Conservation (phyloP, 2,113 vertebrate species). For the Zingel zingel region DNA sequence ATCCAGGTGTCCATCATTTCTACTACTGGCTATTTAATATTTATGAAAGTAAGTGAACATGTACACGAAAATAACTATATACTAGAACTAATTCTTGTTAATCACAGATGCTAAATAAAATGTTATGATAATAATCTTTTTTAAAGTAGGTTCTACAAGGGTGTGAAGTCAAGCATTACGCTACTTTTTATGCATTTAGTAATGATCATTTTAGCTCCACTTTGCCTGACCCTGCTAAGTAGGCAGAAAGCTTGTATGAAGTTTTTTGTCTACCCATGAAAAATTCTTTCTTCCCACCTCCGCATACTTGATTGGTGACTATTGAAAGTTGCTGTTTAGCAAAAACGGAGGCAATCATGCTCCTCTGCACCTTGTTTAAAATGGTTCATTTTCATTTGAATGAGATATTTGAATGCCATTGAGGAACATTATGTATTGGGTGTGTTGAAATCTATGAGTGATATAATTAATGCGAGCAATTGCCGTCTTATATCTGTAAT, state of each 20-base stretch:
- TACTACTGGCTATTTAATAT: neutral
- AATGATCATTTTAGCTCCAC: conserved; percentile 41
- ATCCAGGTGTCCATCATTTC: conserved; percentile 10
- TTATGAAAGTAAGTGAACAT: neutral
- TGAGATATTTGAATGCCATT: conserved; percentile 31
- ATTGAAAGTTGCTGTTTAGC: conserved; percentile 27
- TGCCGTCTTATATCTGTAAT: neutral
- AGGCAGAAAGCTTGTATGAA: conserved; percentile 32
- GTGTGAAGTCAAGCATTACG: conserved; percentile 20
- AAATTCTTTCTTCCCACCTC: conserved; percentile 38
- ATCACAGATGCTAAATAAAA: neutral
- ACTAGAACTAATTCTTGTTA: neutral
- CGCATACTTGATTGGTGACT: neutral
- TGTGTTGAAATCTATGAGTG: neutral
- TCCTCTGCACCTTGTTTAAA: conserved; percentile 25
- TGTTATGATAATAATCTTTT: neutral
- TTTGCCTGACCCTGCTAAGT: conserved; percentile 37
- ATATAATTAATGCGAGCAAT: conserved; percentile 9
- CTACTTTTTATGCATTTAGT: conserved; percentile 25
- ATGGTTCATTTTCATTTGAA: conserved; percentile 51
- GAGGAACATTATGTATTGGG: neutral
- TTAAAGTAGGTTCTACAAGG: neutral
- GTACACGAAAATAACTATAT: no score
- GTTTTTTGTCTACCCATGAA: conserved; percentile 44
- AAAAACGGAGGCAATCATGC: conserved; percentile 32